Evolutionary conservation across 2,888 invertebrate species (phyloP).

Genomic region (Cephus sareptanus): DNA sequence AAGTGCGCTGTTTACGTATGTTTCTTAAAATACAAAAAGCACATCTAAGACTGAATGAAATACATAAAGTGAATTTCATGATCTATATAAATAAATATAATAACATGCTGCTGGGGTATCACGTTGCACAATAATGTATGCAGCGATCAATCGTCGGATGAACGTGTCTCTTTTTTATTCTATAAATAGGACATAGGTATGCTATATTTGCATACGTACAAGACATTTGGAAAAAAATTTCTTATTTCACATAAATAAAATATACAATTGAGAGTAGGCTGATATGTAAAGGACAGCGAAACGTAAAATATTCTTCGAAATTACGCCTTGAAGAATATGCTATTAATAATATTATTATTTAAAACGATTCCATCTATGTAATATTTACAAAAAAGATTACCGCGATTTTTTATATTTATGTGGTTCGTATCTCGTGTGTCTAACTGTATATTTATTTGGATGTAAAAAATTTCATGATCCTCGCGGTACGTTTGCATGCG

Average conservation of each 20-base stretch:
- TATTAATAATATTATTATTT: background rate
- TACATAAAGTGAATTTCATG: background rate
- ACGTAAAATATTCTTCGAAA: background rate
- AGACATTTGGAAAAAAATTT: background rate
- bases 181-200: background rate
- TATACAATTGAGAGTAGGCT: background rate
- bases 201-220: background rate
- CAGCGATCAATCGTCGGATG: background rate
- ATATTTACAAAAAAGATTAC: conserved; percentile 2
- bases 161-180: background rate
- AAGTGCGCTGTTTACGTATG: background rate
- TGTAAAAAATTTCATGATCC: background rate
- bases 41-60: background rate
- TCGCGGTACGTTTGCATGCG: background rate
- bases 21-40: background rate
- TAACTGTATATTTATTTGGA: background rate
- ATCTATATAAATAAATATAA: background rate
- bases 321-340: background rate
- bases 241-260: background rate
- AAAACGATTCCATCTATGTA: background rate
- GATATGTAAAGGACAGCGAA: background rate
- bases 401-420: background rate
- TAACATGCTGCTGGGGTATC: background rate
- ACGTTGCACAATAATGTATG: background rate
- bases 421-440: background rate